These are phyloP conservation scores for Lepidotrigona ventralis DNA, from an alignment of 1,140 invertebrate species.

Conservation along the genomic window DNA sequence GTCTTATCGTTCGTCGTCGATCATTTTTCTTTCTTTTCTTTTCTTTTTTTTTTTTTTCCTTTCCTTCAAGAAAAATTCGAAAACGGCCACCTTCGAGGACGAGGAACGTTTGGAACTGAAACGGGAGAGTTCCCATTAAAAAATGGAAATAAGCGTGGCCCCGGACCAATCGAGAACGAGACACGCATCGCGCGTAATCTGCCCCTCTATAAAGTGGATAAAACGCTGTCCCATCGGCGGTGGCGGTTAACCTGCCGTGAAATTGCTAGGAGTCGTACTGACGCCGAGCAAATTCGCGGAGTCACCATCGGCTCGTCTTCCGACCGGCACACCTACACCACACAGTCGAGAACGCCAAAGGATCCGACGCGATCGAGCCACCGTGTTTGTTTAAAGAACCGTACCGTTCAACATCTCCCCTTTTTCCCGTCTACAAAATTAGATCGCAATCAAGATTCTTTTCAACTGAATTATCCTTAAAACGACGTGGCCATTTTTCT, in stretches of 20 bases:
- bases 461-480: slow-evolving; percentile 37
- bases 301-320: slow-evolving; percentile 70
- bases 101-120: neutral
- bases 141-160: slow-evolving; percentile 62
- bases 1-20: neutral
- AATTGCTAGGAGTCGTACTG: slow-evolving; percentile 77
- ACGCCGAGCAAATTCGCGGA: slow-evolving; percentile 71
- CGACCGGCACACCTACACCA: slow-evolving; percentile 17
- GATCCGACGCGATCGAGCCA: slow-evolving; percentile 35
- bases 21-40: neutral
- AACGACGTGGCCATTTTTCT: slow-evolving; percentile 20
- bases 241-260: slow-evolving; percentile 77
- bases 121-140: slow-evolving; percentile 62
- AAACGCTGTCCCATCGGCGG: slow-evolving; percentile 75
- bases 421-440: slow-evolving; percentile 40
- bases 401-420: neutral
- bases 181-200: slow-evolving; percentile 63
- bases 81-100: neutral
- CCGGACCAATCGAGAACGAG: slow-evolving; percentile 49
- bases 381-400: slow-evolving; percentile 59
- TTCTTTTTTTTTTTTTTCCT: too few species aligned
- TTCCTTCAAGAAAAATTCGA: too few species aligned
- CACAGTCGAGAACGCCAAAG: slow-evolving; percentile 26
- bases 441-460: slow-evolving; percentile 52
- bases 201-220: slow-evolving; percentile 58